phyloP scores from a whole-genome alignment of 1,140 invertebrate genomes.

The Tribolium castaneum region DNA sequence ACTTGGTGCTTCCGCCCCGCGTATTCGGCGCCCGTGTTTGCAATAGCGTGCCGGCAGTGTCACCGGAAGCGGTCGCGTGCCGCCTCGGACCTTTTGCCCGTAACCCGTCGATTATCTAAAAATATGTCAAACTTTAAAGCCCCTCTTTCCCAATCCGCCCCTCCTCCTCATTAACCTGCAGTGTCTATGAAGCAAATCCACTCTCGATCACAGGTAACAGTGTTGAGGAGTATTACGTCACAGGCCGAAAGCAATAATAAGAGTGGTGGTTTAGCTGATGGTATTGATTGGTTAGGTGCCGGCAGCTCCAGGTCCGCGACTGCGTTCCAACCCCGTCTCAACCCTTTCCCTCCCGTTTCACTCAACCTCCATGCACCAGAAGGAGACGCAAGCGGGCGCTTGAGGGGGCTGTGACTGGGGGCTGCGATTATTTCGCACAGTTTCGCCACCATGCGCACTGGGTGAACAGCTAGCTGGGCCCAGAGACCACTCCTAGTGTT shows the following conservation, averaged over 20 bases:
- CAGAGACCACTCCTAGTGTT: slow-evolving; percentile 62
- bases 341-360: slow-evolving; percentile 21
- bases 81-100: slow-evolving; percentile 8
- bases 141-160: background rate
- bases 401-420: slow-evolving; percentile 31
- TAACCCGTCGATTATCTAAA: background rate
- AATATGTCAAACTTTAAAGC: background rate
- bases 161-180: background rate
- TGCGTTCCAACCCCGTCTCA: slow-evolving; percentile 47
- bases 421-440: slow-evolving; percentile 60
- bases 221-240: slow-evolving; percentile 59
- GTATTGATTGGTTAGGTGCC: slow-evolving; percentile 60
- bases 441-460: slow-evolving; percentile 60
- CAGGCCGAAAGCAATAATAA: slow-evolving; percentile 51
- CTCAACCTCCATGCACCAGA: background rate
- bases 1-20: too few species aligned
- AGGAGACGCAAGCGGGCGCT: background rate
- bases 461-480: slow-evolving; percentile 55
- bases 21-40: background rate
- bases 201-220: slow-evolving; percentile 48
- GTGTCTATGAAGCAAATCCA: background rate
- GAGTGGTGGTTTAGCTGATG: slow-evolving; percentile 48
- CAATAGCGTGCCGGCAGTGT: slow-evolving; percentile 47
- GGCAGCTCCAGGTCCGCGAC: slow-evolving; percentile 58
- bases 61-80: slow-evolving; percentile 48